Evolutionary conservation across 2,113 vertebrate species (phyloP).

Genomic region (Silurus asotus): DNA sequence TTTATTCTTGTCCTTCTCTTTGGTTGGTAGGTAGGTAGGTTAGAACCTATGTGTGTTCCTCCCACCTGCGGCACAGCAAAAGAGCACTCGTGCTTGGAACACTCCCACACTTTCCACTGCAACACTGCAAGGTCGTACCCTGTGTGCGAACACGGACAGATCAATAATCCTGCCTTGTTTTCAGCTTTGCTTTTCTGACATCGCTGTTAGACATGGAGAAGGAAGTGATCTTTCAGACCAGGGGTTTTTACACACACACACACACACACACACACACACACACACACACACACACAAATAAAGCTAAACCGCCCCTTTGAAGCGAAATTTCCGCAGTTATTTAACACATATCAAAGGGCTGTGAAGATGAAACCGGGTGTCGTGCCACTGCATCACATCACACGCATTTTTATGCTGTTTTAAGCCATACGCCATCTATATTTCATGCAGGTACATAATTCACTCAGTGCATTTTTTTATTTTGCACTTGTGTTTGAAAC

Average conservation of each 20-base stretch:
- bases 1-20: slow-evolving; percentile 21
- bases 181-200: slow-evolving; percentile 11
- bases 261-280: slow-evolving; percentile 8
- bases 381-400: neutral
- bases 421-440: neutral
- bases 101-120: slow-evolving; percentile 13
- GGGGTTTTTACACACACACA: neutral
- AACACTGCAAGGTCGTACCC: slow-evolving; percentile 17
- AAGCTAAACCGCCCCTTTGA: neutral
- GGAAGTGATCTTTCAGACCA: neutral
- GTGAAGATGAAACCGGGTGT: neutral
- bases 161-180: slow-evolving; percentile 21
- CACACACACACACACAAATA: neutral
- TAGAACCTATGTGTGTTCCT: neutral
- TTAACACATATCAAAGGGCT: neutral
- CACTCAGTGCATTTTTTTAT: neutral
- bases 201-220: slow-evolving; percentile 3
- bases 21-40: neutral
- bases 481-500: neutral
- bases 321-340: neutral
- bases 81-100: slow-evolving; percentile 9
- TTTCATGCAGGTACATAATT: slow-evolving; percentile 8
- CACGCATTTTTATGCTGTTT: neutral
- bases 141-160: slow-evolving; percentile 7
- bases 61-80: slow-evolving; percentile 10